Conservation (phyloP, 2,888 invertebrate species). For the Nasonovia ribisnigri region DNA sequence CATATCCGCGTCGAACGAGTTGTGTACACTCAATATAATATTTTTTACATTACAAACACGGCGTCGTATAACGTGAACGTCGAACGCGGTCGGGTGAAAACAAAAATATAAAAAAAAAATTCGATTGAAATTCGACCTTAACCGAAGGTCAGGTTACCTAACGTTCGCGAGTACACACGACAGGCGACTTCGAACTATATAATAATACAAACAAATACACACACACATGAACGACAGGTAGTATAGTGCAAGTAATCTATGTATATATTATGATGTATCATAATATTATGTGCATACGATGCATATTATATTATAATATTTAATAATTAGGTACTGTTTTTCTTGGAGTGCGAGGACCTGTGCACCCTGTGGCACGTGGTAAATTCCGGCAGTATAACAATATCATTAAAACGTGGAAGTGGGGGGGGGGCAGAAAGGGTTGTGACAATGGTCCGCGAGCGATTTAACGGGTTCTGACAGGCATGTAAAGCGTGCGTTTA, state of each 20-base stretch:
- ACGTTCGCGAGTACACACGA: neutral
- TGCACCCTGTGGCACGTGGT: neutral
- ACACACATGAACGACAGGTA: neutral
- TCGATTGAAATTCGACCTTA: constrained; percentile 38
- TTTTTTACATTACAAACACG: neutral
- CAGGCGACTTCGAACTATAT: neutral
- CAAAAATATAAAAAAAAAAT: neutral
- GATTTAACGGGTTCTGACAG: constrained; percentile 36
- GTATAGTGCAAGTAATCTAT: neutral
- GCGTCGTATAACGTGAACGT: neutral
- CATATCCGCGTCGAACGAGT: neutral
- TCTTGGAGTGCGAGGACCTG: neutral
- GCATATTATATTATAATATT: neutral
- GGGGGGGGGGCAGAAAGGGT: neutral
- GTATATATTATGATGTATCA: neutral
- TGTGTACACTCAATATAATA: neutral
- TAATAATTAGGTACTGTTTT: neutral
- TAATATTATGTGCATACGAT: neutral
- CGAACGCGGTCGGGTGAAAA: constrained; percentile 8
- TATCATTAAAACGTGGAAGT: neutral
- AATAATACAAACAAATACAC: neutral
- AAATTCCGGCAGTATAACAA: neutral
- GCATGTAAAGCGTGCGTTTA: constrained; percentile 46
- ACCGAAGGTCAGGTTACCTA: constrained; percentile 37
- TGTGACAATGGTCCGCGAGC: neutral